Evolutionary conservation across 2,888 invertebrate genomes (phyloP).

Genomic region (Ophioninae sp.): DNA sequence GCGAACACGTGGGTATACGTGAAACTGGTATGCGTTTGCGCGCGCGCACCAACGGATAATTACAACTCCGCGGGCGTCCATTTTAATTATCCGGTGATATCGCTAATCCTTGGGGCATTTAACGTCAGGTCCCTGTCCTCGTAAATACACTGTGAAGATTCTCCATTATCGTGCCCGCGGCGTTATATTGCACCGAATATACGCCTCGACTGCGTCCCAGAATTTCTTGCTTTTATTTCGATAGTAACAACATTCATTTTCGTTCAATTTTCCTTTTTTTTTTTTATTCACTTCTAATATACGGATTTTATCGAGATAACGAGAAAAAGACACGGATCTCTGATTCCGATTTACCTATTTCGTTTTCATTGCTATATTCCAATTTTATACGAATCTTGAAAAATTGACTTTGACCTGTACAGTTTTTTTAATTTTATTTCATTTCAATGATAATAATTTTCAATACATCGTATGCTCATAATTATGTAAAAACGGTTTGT

Average conservation of each 20-base stretch:
- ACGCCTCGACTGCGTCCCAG: conserved; percentile 9
- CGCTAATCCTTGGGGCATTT: conserved; percentile 55
- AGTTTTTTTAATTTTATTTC: too few species aligned
- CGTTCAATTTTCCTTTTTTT: not conserved
- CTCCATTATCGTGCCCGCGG: conserved; percentile 57
- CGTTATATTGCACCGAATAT: conserved; percentile 45
- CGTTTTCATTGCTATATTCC: too few species aligned
- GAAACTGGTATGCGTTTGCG: not conserved
- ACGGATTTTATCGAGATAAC: too few species aligned
- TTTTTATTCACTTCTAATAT: not conserved
- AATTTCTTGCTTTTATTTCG: too few species aligned
- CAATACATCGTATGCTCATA: too few species aligned
- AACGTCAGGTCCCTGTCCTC: conserved; percentile 53
- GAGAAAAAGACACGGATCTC: too few species aligned
- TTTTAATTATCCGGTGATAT: conserved; percentile 62
- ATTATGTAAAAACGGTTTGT: too few species aligned
- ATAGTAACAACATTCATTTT: not conserved
- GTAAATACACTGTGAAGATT: conserved; percentile 56
- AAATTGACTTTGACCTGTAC: too few species aligned
- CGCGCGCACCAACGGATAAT: conserved; percentile 45
- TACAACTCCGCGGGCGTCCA: conserved; percentile 58
- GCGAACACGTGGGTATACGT: not conserved
- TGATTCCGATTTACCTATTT: too few species aligned
- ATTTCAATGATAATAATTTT: too few species aligned
- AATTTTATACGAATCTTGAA: too few species aligned